These are phyloP conservation scores for Oplegnathus fasciatus DNA, from an alignment of 2,113 vertebrate species.

Conservation along the genomic window DNA sequence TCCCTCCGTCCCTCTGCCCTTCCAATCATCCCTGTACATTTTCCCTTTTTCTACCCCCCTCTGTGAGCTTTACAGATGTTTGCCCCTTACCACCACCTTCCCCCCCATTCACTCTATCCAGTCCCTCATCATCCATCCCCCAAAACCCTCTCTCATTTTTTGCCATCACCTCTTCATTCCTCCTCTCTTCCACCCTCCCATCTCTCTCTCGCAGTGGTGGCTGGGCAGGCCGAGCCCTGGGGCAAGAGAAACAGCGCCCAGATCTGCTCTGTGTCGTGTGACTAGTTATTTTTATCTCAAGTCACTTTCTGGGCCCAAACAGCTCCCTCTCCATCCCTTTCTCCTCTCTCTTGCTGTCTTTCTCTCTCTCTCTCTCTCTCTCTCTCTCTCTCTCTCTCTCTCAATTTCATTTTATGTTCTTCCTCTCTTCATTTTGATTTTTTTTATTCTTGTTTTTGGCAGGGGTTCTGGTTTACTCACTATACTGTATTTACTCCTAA, in stretches of 20 bases:
- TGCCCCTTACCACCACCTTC: slow-evolving; percentile 18
- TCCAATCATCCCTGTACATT: not conserved
- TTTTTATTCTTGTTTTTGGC: slow-evolving; percentile 52
- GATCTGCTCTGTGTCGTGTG: slow-evolving; percentile 87
- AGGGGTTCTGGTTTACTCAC: slow-evolving; percentile 55
- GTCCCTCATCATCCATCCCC: slow-evolving; percentile 37
- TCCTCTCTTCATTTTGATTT: slow-evolving; percentile 37
- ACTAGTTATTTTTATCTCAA: slow-evolving; percentile 93
- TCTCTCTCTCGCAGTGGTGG: slow-evolving; percentile 40
- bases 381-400: not conserved
- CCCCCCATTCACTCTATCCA: slow-evolving; percentile 4
- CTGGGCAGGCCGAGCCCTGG: slow-evolving; percentile 85
- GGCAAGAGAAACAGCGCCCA: slow-evolving; percentile 83
- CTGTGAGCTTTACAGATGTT: slow-evolving; percentile 45
- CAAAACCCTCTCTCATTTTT: slow-evolving; percentile 55
- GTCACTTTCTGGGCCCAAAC: slow-evolving; percentile 86
- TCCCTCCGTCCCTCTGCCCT: not conserved
- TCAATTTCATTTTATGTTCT: slow-evolving; percentile 37
- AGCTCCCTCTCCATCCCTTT: slow-evolving; percentile 70
- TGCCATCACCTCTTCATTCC: slow-evolving; percentile 38
- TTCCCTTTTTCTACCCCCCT: slow-evolving; percentile 11
- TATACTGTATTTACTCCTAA: slow-evolving; percentile 66
- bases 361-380: slow-evolving; percentile 9
- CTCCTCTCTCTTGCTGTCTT: slow-evolving; percentile 23
- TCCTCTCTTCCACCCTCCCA: slow-evolving; percentile 30